Base-by-base conservation (phyloP, 2,888 invertebrate species). In the Dicyrtoma fusca region DNA sequence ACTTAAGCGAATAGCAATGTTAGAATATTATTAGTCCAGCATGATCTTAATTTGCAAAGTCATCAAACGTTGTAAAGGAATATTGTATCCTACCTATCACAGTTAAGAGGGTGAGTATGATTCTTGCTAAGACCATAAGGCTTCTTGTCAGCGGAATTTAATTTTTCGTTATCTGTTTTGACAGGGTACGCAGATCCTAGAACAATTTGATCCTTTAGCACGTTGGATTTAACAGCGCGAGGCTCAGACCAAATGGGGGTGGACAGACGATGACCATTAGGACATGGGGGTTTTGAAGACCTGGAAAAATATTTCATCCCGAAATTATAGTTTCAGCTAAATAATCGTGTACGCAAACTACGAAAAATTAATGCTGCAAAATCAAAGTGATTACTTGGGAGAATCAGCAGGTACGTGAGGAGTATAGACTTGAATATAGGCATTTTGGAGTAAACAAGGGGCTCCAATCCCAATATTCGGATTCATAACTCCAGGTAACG, bases 41-140 rank as follows among this genome's bases (percentile, higher is more conserved):
- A n/a, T n/a, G n/a, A n/a, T n/a, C n/a, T n/a, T n/a, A n/a, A n/a
- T n/a, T n/a, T n/a, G n/a, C n/a, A n/a, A n/a, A n/a, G n/a, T n/a
- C n/a, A n/a, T n/a, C n/a, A n/a, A n/a, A n/a, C n/a, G n/a, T n/a
- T n/a, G n/a, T n/a, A n/a, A n/a, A n/a, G n/a, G n/a, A n/a, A n/a
- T n/a, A n/a, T n/a, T n/a, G n/a, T n/a, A n/a, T n/a, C n/a, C 3
- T 61, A 69, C 69, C 51, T 71, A 71, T 71, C 70, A 71, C 70
- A 71, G 70, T 53, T 63, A 34, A 34, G 14, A 17, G 62, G 13
- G 34, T 61, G 62, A 51, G 63, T 53, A 63, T 71, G 63, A 62
- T 71, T 63, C 44, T 63, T 61, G 66, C 51, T 53, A 25, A 23
- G 17, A 53, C 66, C 66, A 26, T 49, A 25, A 66, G 25, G 47